A percentile compares a stretch with the other conserved stretches of the same genome.
These are phyloP conservation scores for Phalloptychus januarius DNA, from an alignment of 2,797 vertebrate genomes.

Conservation along the genomic window DNA sequence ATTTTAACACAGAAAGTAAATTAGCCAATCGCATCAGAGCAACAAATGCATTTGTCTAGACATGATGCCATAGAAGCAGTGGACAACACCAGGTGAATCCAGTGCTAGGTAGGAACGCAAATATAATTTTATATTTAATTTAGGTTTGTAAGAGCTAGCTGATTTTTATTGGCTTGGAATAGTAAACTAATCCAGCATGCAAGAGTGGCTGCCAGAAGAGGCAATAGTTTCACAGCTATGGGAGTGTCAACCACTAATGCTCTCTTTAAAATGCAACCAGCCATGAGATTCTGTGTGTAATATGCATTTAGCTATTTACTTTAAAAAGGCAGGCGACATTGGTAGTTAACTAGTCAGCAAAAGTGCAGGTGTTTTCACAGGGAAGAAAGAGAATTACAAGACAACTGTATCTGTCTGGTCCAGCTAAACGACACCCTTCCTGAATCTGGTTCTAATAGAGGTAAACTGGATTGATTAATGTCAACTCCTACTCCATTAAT, in stretches of 20 bases:
- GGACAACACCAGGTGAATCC: background rate
- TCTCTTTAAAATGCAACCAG: background rate
- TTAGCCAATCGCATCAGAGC: background rate
- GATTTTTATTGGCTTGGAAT: background rate
- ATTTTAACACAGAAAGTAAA: background rate
- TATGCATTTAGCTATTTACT: background rate
- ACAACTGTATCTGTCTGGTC: background rate
- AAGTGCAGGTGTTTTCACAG: background rate
- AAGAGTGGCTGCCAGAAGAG: background rate
- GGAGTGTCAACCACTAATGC: background rate
- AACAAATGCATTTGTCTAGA: background rate
- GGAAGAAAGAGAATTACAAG: background rate
- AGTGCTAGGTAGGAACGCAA: background rate
- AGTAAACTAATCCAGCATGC: background rate
- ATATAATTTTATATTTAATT: background rate
- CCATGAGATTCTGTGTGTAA: background rate
- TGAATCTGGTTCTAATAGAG: background rate
- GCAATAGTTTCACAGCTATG: background rate
- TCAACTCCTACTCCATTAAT: background rate
- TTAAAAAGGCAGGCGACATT: background rate
- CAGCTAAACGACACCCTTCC: background rate
- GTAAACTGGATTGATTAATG: background rate
- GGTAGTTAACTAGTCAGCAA: background rate
- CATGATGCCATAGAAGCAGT: background rate
- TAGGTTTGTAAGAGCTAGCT: background rate